These are phyloP conservation scores for Delichon dasypus DNA, from an alignment of 2,797 vertebrate genomes.

Conservation along the genomic window DNA sequence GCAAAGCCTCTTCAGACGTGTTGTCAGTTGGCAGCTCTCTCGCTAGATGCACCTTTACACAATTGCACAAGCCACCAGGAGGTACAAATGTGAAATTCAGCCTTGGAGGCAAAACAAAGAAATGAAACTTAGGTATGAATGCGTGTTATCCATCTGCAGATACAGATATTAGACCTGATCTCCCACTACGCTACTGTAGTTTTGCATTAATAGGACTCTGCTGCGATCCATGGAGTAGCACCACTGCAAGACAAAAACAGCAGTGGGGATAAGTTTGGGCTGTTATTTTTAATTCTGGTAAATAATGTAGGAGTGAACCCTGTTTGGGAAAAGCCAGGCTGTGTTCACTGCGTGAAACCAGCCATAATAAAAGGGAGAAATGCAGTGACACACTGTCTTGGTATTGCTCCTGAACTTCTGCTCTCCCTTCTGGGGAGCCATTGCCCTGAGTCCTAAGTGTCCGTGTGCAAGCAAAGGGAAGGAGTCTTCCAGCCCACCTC, in stretches of 20 bases:
- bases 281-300: constrained; percentile 5
- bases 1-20: constrained; percentile 5
- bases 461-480: neutral
- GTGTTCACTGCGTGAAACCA: neutral
- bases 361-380: neutral
- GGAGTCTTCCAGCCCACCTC: neutral
- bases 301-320: neutral
- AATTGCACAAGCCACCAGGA: constrained; percentile 60
- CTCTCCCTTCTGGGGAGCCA: neutral
- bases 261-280: neutral
- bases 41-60: constrained; percentile 54
- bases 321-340: neutral
- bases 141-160: constrained; percentile 38
- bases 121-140: constrained; percentile 28
- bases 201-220: neutral
- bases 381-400: neutral
- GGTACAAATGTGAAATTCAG: constrained; percentile 57
- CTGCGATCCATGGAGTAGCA: neutral
- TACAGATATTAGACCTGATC: constrained; percentile 38
- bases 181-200: neutral
- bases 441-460: neutral
- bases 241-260: neutral
- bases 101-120: constrained; percentile 61
- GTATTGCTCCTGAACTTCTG: neutral
- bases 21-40: constrained; percentile 57